Conservation (phyloP, 2,113 vertebrate species). For the Aegotheles bennettii region DNA sequence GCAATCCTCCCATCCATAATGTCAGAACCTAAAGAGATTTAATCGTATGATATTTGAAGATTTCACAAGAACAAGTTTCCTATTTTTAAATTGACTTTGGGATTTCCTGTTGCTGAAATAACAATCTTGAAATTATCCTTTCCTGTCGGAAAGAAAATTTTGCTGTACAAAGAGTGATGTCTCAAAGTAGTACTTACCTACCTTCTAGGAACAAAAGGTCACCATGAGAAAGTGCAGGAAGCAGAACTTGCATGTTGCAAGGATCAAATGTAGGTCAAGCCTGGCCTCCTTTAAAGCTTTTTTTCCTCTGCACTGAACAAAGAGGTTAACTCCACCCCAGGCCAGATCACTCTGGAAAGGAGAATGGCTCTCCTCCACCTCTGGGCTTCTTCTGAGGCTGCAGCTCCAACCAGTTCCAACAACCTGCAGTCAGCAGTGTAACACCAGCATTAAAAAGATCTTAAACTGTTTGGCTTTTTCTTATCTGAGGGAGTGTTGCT, state of each 20-base stretch:
- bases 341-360: neutral
- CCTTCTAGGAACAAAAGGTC: conserved; percentile 30
- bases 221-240: neutral
- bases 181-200: neutral
- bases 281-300: neutral
- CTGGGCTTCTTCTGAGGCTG: neutral
- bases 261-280: conserved; percentile 37
- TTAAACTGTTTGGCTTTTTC: neutral
- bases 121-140: neutral
- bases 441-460: accelerated
- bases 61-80: conserved; percentile 11
- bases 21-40: conserved; percentile 16
- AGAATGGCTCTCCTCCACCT: neutral
- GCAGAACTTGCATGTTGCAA: neutral
- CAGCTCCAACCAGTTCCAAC: neutral
- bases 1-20: conserved; percentile 22
- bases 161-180: neutral
- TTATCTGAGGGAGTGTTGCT: neutral
- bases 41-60: neutral
- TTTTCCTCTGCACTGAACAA: neutral
- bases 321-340: neutral
- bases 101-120: conserved; percentile 34
- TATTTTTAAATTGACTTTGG: neutral
- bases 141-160: neutral
- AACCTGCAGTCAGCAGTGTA: neutral